phyloP scores from a whole-genome alignment of 2,888 invertebrate genomes.

The Julus scanicus region DNA sequence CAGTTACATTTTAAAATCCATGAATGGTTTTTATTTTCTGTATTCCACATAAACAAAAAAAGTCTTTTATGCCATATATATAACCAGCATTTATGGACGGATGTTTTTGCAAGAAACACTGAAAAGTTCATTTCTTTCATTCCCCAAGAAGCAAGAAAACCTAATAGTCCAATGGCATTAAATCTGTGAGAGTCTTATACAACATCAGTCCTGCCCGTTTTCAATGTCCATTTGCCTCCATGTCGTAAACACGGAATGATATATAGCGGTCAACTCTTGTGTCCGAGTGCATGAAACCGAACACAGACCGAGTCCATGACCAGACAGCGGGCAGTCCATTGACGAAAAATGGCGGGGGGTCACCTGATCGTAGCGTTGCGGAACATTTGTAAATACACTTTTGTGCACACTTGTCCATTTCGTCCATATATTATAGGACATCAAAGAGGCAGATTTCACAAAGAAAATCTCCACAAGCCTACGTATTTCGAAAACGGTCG shows the following conservation, averaged over 20 bases:
- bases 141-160: no score
- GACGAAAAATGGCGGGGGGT: background rate
- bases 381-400: background rate
- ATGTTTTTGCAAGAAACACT: no score
- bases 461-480: background rate
- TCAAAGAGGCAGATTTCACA: background rate
- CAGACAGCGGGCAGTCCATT: background rate
- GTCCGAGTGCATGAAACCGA: background rate
- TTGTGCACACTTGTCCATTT: background rate
- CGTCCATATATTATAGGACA: background rate
- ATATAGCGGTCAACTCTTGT: background rate
- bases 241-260: background rate
- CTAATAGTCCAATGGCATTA: background rate
- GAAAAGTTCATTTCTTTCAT: no score
- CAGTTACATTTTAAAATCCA: no score
- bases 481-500: background rate
- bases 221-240: background rate
- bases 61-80: no score
- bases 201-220: background rate
- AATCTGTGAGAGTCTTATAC: background rate
- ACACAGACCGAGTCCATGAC: background rate
- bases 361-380: background rate
- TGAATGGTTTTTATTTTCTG: no score
- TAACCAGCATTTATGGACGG: no score
- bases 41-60: no score